Base-by-base conservation (phyloP, 2,888 invertebrate genomes). In the Steinernema scapterisci region DNA sequence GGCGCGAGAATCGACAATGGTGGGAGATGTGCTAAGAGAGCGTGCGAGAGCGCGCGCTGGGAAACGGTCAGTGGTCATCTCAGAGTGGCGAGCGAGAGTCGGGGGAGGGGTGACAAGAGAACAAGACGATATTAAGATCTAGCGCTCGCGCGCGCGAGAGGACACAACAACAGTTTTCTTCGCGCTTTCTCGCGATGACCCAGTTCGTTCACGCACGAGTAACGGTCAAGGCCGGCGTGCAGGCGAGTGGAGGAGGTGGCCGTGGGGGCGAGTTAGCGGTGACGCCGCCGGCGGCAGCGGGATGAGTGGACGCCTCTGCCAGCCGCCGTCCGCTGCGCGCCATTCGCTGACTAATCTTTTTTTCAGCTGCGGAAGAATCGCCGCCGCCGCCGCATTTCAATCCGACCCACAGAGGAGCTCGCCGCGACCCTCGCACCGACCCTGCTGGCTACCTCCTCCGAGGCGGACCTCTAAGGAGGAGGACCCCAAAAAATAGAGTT, bases 11-110 rank as follows among this genome's bases (percentile, higher is more conserved):
- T 63, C 63, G 63, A 63, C 7, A 48, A 16, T 44, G 45, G 45
- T 16, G n/a, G 48, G 48, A 48, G 13, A 48, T 48, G 48, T 19
- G 48, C 48, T 38, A 38, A 38, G 7, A 25, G 31, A 2, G 31
- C 63, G 63, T 48, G 48, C 48, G 31, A 11, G 63, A 27, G 63
- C 27, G 23, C 7, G 63, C 63, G 63, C 31, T 16, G n/a, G 31
- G 31, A 16, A 25, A 31, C 63, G 63, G 63, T 63, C 63, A 63
- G 63, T 63, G 63, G 63, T 63, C 63, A 63, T 21, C 63, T 16
- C 7, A 63, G 38, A 9, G 38, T 38, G 38, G 38, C 38, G 38
- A 38, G 38, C 38, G 9, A 38, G 38, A 6, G 38, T 38, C 5
- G 38, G 38, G 9, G 38, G 38, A 38, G 38, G 38, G 9, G 38